These are phyloP conservation scores for Crotalus viridis DNA, from an alignment of 2,113 vertebrate species.

Conservation along the genomic window DNA sequence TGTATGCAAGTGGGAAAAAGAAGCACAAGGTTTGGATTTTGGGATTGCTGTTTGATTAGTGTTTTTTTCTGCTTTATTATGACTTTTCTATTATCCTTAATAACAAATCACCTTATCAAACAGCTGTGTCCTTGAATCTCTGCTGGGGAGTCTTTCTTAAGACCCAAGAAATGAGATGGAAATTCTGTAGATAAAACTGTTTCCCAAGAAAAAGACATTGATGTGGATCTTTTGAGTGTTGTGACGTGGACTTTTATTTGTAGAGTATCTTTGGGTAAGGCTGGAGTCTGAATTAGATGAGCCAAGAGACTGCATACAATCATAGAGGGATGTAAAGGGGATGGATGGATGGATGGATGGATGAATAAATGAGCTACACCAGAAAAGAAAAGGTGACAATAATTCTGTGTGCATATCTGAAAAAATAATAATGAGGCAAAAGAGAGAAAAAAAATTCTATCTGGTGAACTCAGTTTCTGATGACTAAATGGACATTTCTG, in stretches of 20 bases:
- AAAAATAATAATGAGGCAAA: neutral
- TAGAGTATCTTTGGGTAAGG: neutral
- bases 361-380: neutral
- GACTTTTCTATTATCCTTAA: neutral
- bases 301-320: neutral
- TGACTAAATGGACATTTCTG: neutral
- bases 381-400: neutral
- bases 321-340: neutral
- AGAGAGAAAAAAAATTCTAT: neutral
- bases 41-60: neutral
- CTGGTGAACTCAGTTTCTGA: neutral
- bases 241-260: neutral
- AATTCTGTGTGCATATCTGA: neutral
- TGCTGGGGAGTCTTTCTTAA: neutral
- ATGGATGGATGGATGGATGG: neutral
- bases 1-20: neutral
- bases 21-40: neutral
- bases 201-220: neutral
- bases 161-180: neutral
- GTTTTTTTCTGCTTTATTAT: neutral
- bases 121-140: neutral
- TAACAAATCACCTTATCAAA: neutral
- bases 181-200: neutral
- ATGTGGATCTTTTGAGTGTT: neutral
- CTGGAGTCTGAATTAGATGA: neutral